Evolutionary conservation across 1,140 invertebrate species (phyloP), one percentile per base, ranked within the genome.

Genomic region (Palaemon carinicauda): DNA sequence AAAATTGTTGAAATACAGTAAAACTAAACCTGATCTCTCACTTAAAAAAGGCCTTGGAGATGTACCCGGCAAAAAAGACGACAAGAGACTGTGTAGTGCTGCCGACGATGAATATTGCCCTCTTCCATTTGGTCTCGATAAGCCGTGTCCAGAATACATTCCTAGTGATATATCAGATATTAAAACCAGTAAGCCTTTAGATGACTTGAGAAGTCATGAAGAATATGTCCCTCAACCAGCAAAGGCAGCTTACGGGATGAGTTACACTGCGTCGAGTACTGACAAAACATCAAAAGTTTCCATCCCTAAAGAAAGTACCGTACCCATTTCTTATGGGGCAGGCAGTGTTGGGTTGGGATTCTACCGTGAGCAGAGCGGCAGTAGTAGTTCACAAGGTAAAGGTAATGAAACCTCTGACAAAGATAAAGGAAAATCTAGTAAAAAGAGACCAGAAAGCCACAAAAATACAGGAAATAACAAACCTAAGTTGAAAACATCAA

Each of bases 81-180:
- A 73, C 19, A 78, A 80, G 12, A 78, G 73, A 33, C 77, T 73
- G 69, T 85, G 79, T 31, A 85, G 75, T 24, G 74, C 82, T 24
- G 33, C n/a, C 24, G 51, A 69, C 19, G 54, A 74, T 53, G 81
- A 74, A 53, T 79, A 79, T 50, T 52, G 50, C 27, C 75, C 75
- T 27, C 51, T 41, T 53, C 33, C 75, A 52, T 27, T 79, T 53
- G 84, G 84, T 41, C 77, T 86, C 24, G 84, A 80, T 53, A 86
- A 80, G 31, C 84, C 84, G 4, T 80, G 60, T 31, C 84, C 84
- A 24, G 84, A 86, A 51, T 86, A 86, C 65, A 80, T 86, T 19
- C 83, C 83, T 14, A 86, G 83, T 73, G 83, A 75, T 14, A 78
- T 86, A 53, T 50, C 65, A n/a, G 81, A 74, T 50, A 56, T 54